Conservation (phyloP, 2,113 vertebrate genomes). For the Sylvilagus bachmani region DNA sequence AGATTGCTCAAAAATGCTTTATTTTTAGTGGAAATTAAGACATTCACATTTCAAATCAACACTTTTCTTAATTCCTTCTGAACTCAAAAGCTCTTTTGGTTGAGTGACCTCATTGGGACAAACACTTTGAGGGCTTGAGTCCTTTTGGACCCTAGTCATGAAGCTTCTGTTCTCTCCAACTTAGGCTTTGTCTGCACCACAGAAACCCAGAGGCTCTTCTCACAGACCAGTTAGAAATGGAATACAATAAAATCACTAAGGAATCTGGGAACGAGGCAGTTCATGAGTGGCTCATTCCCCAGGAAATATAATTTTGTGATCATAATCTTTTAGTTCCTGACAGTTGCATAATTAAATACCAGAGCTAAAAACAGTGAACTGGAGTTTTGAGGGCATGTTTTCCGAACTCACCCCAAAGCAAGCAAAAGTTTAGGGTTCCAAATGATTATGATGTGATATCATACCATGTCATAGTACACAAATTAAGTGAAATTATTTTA, state of each 20-base stretch:
- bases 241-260: background rate
- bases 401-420: constrained; percentile 32
- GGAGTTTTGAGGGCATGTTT: constrained; percentile 50
- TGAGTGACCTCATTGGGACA: background rate
- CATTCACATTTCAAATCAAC: background rate
- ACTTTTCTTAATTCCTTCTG: constrained; percentile 9
- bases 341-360: constrained; percentile 43
- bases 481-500: constrained; percentile 37
- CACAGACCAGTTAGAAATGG: background rate
- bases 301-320: constrained; percentile 62
- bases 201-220: background rate
- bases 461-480: constrained; percentile 3
- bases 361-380: background rate
- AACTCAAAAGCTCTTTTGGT: background rate
- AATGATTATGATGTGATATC: background rate
- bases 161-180: background rate
- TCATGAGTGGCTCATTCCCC: constrained; percentile 29
- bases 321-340: constrained; percentile 48
- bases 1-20: constrained; percentile 4
- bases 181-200: background rate
- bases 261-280: background rate
- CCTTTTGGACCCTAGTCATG: background rate
- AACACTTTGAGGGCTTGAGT: background rate
- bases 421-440: constrained; percentile 53
- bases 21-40: constrained; percentile 35